phyloP scores from a whole-genome alignment of 2,113 vertebrate genomes.

The Charina bottae region DNA sequence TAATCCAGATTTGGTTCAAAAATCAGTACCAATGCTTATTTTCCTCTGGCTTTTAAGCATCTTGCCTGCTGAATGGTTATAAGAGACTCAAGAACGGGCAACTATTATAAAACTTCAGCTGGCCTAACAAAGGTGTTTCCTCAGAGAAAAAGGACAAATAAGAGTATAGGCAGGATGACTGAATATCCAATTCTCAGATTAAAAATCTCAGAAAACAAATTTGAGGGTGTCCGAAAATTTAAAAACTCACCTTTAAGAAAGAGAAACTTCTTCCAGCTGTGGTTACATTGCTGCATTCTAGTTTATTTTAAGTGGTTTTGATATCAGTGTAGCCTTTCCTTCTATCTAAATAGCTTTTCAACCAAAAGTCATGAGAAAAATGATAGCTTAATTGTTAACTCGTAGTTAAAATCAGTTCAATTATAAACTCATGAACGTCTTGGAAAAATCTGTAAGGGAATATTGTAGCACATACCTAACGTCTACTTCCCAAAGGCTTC shows the following conservation, averaged over 20 bases:
- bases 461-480: too few relatives aligned
- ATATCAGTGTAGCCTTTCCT: background rate
- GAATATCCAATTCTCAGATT: background rate
- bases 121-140: background rate
- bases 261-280: background rate
- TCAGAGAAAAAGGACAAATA: background rate
- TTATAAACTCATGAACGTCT: background rate
- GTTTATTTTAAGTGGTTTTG: background rate
- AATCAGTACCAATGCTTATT: background rate
- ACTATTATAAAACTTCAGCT: too few relatives aligned
- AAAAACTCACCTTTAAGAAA: background rate
- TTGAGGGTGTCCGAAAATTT: background rate
- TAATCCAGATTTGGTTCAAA: background rate
- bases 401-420: constrained; percentile 9
- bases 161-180: background rate
- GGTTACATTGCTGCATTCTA: background rate
- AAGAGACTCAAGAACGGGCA: background rate
- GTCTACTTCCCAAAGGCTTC: background rate
- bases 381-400: constrained; percentile 19
- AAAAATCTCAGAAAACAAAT: background rate
- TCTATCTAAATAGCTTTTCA: background rate
- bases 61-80: background rate
- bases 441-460: background rate
- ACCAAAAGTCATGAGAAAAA: background rate
- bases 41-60: background rate